A percentile compares a stretch with the other conserved stretches of the same genome.
phyloP scores from a whole-genome alignment of 1,140 invertebrate genomes.

The Cherax quadricarinatus region DNA sequence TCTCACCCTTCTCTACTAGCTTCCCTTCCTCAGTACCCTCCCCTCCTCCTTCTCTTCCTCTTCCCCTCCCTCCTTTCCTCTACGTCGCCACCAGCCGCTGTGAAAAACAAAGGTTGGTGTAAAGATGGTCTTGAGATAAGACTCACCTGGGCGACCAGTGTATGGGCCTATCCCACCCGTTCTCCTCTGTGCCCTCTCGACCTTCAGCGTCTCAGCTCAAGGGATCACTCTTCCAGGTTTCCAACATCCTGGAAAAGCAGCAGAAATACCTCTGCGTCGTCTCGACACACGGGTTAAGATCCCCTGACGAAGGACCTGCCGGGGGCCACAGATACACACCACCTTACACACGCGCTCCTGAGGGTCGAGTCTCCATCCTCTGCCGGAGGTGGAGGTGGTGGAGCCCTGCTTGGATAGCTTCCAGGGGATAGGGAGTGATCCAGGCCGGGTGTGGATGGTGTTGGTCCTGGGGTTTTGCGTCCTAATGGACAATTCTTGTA shows the following conservation, averaged over 20 bases:
- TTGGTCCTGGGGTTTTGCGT: slow-evolving; percentile 31
- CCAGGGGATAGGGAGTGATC: slow-evolving; percentile 51
- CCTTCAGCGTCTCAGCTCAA: slow-evolving; percentile 44
- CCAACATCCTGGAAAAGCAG: slow-evolving; percentile 39
- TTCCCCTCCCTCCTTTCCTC: background rate
- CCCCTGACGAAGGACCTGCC: background rate
- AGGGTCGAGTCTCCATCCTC: background rate
- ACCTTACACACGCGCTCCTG: background rate
- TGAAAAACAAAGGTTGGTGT: slow-evolving; percentile 70
- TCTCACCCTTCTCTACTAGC: background rate
- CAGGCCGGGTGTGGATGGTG: slow-evolving; percentile 37
- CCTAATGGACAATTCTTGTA: slow-evolving; percentile 70
- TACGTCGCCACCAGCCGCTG: slow-evolving; percentile 59
- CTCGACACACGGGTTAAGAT: slow-evolving; percentile 22
- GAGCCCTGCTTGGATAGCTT: slow-evolving; percentile 52
- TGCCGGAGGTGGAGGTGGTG: background rate
- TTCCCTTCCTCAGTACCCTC: slow-evolving; percentile 1
- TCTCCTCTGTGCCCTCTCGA: slow-evolving; percentile 16
- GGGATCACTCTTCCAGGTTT: slow-evolving; percentile 56
- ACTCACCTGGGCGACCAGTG: slow-evolving; percentile 58
- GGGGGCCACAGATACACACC: background rate
- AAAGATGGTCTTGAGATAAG: slow-evolving; percentile 62
- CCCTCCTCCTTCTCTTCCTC: background rate
- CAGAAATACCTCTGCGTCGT: slow-evolving; percentile 49
- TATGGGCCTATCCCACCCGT: slow-evolving; percentile 62